Evolutionary conservation across 2,888 invertebrate species (phyloP).

Genomic region (Bhutanitis thaidina): DNA sequence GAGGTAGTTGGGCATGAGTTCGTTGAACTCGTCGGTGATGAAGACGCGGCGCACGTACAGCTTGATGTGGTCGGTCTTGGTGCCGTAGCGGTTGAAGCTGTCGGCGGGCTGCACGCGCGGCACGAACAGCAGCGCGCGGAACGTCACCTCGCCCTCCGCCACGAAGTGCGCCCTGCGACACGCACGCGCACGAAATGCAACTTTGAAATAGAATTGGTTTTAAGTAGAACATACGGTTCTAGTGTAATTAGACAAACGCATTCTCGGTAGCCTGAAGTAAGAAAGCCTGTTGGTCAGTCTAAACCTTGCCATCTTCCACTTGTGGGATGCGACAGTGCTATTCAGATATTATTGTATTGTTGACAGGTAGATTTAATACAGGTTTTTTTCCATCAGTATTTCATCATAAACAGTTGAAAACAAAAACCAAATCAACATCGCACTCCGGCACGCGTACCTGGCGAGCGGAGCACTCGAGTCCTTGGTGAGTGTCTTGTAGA

Average conservation of each 20-base stretch:
- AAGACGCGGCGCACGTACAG: slow-evolving; percentile 98
- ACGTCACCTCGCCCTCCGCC: slow-evolving; percentile 99
- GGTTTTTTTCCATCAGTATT: too few species aligned
- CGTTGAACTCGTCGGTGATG: slow-evolving; percentile 99
- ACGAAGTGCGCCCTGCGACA: slow-evolving; percentile 89
- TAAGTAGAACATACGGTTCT: too few species aligned
- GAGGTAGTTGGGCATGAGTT: slow-evolving; percentile 99
- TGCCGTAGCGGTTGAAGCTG: slow-evolving; percentile 97
- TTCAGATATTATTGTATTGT: too few species aligned
- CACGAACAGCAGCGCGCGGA: slow-evolving; percentile 97
- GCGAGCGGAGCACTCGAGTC: slow-evolving; percentile 91
- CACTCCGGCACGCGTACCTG: slow-evolving; percentile 61
- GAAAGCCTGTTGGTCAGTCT: too few species aligned
- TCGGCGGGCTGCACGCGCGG: slow-evolving; percentile 95
- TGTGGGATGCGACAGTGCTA: too few species aligned
- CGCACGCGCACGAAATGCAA: not conserved
- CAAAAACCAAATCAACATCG: too few species aligned
- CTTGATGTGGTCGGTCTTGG: slow-evolving; percentile 96
- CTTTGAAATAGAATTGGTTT: too few species aligned
- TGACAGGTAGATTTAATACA: too few species aligned
- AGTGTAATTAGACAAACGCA: too few species aligned
- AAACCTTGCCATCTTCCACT: too few species aligned
- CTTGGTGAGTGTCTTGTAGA: slow-evolving; percentile 97
- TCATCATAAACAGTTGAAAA: too few species aligned
- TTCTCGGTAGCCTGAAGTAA: too few species aligned